Evolutionary conservation across 2,113 vertebrate species (phyloP).

Genomic region (Mesembrinibis cayennensis): DNA sequence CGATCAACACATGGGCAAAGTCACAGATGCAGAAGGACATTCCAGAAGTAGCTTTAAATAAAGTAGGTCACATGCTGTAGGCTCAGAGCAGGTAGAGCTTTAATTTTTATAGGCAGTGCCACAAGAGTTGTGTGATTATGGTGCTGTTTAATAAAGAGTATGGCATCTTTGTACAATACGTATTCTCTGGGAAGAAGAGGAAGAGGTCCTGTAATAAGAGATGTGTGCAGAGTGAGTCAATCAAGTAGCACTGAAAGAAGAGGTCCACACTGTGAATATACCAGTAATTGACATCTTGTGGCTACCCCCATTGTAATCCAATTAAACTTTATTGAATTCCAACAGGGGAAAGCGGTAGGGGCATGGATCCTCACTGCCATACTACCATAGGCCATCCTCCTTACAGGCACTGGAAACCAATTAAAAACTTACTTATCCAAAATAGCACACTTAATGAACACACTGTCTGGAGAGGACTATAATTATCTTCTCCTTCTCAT

Average conservation of each 20-base stretch:
- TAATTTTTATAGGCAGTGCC: neutral
- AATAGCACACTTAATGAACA: conserved; percentile 61
- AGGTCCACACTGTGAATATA: conserved; percentile 1
- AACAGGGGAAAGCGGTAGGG: neutral
- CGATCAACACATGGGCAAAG: neutral
- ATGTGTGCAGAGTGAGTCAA: neutral
- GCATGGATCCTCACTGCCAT: neutral
- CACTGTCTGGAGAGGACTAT: conserved; percentile 37
- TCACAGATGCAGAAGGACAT: neutral
- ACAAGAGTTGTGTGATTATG: conserved; percentile 2
- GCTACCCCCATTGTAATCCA: conserved; percentile 49
- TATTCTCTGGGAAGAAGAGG: neutral
- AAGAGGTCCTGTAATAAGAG: neutral
- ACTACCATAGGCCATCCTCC: neutral
- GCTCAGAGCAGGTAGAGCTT: neutral
- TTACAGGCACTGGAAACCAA: conserved; percentile 38
- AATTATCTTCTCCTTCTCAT: conserved; percentile 56
- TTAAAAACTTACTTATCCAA: conserved; percentile 62
- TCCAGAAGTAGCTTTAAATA: conserved; percentile 42
- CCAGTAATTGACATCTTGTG: conserved; percentile 41
- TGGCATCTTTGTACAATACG: neutral
- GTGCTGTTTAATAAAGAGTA: conserved; percentile 22
- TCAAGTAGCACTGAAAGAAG: neutral
- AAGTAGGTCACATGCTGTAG: conserved; percentile 52
- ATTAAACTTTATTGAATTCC: conserved; percentile 64